phyloP scores from a whole-genome alignment of 2,113 vertebrate species.

The Sitta europaea region DNA sequence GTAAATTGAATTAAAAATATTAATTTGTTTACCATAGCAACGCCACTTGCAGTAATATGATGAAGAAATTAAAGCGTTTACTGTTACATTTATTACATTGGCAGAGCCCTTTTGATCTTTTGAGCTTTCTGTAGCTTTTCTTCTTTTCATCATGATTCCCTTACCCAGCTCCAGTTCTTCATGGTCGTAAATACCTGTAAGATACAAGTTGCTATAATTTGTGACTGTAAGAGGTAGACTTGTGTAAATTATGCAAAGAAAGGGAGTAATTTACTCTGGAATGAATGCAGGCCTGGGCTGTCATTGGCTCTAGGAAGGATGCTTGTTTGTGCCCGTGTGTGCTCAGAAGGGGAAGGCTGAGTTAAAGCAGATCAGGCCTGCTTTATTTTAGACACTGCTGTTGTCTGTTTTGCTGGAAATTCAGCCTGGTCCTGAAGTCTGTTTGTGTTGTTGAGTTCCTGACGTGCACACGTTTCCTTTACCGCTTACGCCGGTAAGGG shows the following conservation, averaged over 20 bases:
- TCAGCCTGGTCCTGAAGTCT: not conserved
- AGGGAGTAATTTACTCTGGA: not conserved
- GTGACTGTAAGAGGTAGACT: not conserved
- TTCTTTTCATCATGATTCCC: not conserved
- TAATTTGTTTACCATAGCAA: not conserved
- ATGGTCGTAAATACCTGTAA: not conserved
- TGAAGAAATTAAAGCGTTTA: slow-evolving; percentile 15
- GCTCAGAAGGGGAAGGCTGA: not conserved
- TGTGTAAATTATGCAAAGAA: not conserved
- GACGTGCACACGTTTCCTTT: not conserved
- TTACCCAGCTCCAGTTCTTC: not conserved
- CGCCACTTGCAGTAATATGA: not conserved
- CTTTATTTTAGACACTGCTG: slow-evolving; percentile 29
- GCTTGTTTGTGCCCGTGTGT: not conserved
- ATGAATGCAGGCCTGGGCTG: not conserved
- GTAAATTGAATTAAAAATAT: slow-evolving; percentile 5
- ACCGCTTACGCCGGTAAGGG: accelerated
- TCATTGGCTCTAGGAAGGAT: not conserved
- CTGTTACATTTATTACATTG: not conserved
- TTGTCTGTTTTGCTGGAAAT: not conserved
- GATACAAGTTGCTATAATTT: not conserved
- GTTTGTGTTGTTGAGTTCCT: not conserved
- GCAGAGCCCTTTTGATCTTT: not conserved
- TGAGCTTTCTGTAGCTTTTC: not conserved
- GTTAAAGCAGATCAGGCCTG: slow-evolving; percentile 38